phyloP scores from a whole-genome alignment of 2,113 vertebrate genomes.

The Illadopsis cleaveri region DNA sequence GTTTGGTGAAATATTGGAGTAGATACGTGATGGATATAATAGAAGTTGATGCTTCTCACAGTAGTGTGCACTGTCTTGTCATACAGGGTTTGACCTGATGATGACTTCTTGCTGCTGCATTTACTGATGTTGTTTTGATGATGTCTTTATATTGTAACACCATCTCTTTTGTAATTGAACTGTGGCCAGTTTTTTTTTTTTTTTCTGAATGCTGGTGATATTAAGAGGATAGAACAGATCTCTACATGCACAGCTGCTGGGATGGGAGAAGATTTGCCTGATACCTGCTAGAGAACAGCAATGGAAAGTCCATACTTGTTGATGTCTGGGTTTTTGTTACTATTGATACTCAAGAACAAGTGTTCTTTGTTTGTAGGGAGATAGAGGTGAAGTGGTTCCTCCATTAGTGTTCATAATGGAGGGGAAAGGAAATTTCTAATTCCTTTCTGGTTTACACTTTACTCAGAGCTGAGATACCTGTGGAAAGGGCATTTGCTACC shows the following conservation, averaged over 20 bases:
- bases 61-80: accelerated
- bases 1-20: not conserved
- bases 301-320: not conserved
- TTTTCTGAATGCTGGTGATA: not conserved
- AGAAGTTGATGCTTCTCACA: not conserved
- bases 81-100: accelerated
- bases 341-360: not conserved
- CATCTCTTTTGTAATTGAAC: not conserved
- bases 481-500: not conserved
- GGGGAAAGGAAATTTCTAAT: not conserved
- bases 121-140: not conserved
- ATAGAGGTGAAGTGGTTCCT: not conserved
- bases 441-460: not conserved
- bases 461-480: not conserved
- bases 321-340: not conserved
- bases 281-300: not conserved
- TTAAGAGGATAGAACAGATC: not conserved
- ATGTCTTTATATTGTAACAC: not conserved
- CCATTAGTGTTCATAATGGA: not conserved
- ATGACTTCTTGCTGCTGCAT: not conserved
- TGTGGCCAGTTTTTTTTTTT: not conserved
- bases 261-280: not conserved
- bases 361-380: not conserved
- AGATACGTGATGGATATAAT: not conserved
- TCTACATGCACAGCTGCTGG: not conserved